Evolutionary conservation across 2,113 vertebrate species (phyloP), one percentile per base, ranked within the genome.

Genomic region (Poecilia latipinna): DNA sequence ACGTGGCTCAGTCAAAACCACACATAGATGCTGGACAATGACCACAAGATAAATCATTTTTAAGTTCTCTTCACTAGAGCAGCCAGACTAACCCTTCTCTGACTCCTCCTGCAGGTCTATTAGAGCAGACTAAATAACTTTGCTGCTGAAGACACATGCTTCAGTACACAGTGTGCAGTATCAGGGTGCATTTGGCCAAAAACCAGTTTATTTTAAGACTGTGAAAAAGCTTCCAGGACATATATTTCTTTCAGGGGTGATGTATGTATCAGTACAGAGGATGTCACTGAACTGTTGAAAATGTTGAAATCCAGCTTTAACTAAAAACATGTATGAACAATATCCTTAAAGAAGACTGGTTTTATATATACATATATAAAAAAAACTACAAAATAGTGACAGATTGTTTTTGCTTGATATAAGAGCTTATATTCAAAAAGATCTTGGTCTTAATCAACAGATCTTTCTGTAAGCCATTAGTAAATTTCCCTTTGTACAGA

Each of bases 401-500:
- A n/a, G 17, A 44, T 17, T 2, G 19, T 66, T 28, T 42, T 26
- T 28, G 8, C 10, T 24, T 37, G n/a, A 26, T 15, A 66, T 39
- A 12, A 13, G 12, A n/a, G 26, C 1, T 4, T 44, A 74, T 81
- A 74, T 44, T 12, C 17, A 57, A 10, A n/a, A 57, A 10, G 15
- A 33, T 32, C 19, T 65, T 28, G 4, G 17, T 48, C 39, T 42
- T 15, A 28, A 69, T 26, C 60, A 74, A 66, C n/a, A 48, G 24
- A 70, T 77, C n/a, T 65, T 19, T 77, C 10, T 12, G 37, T 42
- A 15, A 42, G 39, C 12, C 4, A 15, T 42, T 42, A 42, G 17
- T 62, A 63, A 63, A 57, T 62, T 72, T 82, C 61, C 24, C 15
- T 60, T 57, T 77, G 65, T 26, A 61, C 19, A 77, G 76, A 31